Evolutionary conservation across 1,140 invertebrate species (phyloP).

Genomic region (Melitaea cinxia): DNA sequence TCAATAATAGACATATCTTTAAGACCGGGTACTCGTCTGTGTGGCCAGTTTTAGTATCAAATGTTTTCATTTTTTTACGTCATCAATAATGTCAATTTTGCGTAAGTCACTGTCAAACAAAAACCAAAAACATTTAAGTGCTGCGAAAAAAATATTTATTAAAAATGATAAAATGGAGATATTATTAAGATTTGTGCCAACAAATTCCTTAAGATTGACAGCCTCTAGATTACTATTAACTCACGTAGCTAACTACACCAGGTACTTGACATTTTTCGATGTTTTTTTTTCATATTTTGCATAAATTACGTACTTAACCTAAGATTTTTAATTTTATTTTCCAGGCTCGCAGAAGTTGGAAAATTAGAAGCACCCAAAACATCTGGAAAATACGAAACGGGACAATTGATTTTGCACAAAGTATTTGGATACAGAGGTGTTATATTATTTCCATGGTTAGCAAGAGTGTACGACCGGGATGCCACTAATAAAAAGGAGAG

Average conservation of each 20-base stretch:
- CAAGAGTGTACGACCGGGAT: constrained; percentile 96
- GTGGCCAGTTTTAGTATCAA: no score
- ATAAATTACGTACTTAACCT: constrained; percentile 65
- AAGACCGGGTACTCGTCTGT: no score
- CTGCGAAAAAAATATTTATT: constrained; percentile 62
- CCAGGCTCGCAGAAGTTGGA: constrained; percentile 83
- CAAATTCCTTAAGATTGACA: constrained; percentile 65
- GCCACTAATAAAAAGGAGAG: constrained; percentile 82
- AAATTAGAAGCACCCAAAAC: constrained; percentile 90
- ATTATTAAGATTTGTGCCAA: constrained; percentile 71
- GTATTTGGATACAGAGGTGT: constrained; percentile 98
- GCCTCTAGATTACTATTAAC: constrained; percentile 67
- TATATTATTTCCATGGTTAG: constrained; percentile 97
- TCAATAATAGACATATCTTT: no score
- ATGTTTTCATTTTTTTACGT: neutral
- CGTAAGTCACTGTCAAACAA: constrained; percentile 60
- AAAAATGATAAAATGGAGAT: constrained; percentile 80
- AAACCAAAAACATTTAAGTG: constrained; percentile 51
- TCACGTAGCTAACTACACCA: constrained; percentile 72
- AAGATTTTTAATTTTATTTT: constrained; percentile 39
- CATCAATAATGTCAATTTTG: constrained; percentile 4
- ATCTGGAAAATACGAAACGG: constrained; percentile 96
- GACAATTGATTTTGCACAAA: constrained; percentile 96
- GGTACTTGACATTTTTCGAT: constrained; percentile 44
- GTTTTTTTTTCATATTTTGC: constrained; percentile 15